These are phyloP conservation scores for Trinectes maculatus DNA, from an alignment of 2,113 vertebrate genomes.

Conservation along the genomic window DNA sequence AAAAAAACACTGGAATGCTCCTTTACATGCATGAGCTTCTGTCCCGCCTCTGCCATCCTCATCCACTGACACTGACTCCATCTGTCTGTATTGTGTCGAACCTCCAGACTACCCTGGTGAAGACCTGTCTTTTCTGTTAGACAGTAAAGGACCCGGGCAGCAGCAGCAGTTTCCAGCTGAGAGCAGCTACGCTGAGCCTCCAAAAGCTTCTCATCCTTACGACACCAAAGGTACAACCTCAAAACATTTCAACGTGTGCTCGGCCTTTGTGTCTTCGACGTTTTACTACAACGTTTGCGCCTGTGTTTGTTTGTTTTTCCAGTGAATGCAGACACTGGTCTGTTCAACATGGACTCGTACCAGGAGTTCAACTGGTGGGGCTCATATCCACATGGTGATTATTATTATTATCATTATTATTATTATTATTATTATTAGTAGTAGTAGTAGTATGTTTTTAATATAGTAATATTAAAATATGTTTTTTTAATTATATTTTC, in stretches of 20 bases:
- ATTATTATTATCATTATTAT: too few relatives aligned
- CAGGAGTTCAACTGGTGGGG: slow-evolving; percentile 81
- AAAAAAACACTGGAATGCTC: neutral
- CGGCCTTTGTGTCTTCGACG: neutral
- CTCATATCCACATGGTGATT: slow-evolving; percentile 78
- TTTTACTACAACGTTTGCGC: too few relatives aligned
- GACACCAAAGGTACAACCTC: slow-evolving; percentile 71
- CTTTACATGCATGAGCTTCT: slow-evolving; percentile 5
- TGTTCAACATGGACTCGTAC: slow-evolving; percentile 80
- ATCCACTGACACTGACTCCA: slow-evolving; percentile 27
- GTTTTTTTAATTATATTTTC: neutral
- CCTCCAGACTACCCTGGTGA: slow-evolving; percentile 83
- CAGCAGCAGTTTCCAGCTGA: slow-evolving; percentile 73
- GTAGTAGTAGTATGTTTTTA: too few relatives aligned
- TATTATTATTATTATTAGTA: too few relatives aligned
- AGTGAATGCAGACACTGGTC: slow-evolving; percentile 65
- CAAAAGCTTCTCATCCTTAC: slow-evolving; percentile 63
- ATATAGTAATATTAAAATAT: too few relatives aligned
- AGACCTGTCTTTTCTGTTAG: slow-evolving; percentile 86
- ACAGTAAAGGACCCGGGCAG: slow-evolving; percentile 74
- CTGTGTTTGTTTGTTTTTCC: neutral
- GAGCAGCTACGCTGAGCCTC: slow-evolving; percentile 59
- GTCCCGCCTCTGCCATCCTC: neutral
- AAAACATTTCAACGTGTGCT: too few relatives aligned
- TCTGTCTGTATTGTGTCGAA: slow-evolving; percentile 64